These are phyloP conservation scores for Conus betulinus DNA, from an alignment of 1,140 invertebrate genomes.

Conservation along the genomic window DNA sequence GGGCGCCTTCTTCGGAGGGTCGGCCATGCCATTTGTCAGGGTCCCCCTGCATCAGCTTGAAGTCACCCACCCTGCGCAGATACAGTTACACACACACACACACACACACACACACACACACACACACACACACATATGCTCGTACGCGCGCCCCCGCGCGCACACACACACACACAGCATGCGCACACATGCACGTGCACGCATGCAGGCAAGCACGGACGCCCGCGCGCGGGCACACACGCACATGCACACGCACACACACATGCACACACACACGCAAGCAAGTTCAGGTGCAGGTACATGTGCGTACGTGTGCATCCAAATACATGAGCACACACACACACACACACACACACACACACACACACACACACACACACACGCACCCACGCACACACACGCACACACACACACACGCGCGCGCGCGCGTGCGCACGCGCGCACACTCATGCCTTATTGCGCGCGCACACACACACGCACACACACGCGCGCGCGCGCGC, in stretches of 20 bases:
- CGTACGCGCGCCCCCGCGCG: not conserved
- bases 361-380: slow-evolving; percentile 8
- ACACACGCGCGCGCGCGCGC: not conserved
- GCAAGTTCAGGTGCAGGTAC: too few species aligned
- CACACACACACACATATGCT: not conserved
- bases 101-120: too few species aligned
- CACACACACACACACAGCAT: too few species aligned
- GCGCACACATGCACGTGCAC: too few species aligned
- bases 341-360: slow-evolving; percentile 5
- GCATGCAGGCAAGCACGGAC: too few species aligned
- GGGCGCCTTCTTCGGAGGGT: not conserved
- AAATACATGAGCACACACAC: not conserved
- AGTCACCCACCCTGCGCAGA: slow-evolving; percentile 14
- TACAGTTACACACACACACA: not conserved
- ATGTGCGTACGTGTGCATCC: not conserved
- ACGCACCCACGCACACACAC: not conserved
- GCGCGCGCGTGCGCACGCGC: not conserved
- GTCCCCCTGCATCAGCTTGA: slow-evolving; percentile 20
- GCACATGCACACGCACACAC: too few species aligned
- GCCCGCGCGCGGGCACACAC: too few species aligned
- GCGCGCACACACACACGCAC: not conserved
- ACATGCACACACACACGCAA: too few species aligned
- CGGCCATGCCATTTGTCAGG: not conserved
- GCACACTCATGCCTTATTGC: not conserved
- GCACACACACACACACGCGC: not conserved